Evolutionary conservation across 2,113 vertebrate genomes (phyloP), one percentile per base, ranked within the genome.

Genomic region (Peromyscus leucopus): DNA sequence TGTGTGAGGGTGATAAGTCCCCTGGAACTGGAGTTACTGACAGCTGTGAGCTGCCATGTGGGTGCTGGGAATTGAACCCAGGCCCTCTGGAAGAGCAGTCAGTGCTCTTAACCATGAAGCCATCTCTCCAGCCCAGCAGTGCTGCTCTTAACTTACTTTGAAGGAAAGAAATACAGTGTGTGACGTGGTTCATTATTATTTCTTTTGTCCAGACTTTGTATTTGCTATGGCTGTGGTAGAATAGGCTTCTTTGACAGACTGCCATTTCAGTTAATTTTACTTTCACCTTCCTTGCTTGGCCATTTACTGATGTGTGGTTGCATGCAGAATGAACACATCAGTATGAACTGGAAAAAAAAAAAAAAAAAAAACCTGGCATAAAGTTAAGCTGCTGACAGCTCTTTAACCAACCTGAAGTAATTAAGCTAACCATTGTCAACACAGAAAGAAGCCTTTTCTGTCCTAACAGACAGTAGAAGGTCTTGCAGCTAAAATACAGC

Each of bases 401-500:
- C 82, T 61, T 86, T 63, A 84, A 69, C n/a, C 42, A 86, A 42
- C 79, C 11, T 12, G 71, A 89, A 78, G 39, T 83, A 36, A 51
- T 51, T 11, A 36, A 33, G 3, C 12, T 24, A 84, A 65, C 46
- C 51, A 39, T 8, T 16, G 28, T n/a, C 28, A 11, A 61, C 31
- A 42, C 36, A 61, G 15, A 67, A 96, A 86, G 19, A 42, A 42
- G 42, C 42, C 19, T 67, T 72, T 42, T 65, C 33, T 90, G 55
- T 26, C 39, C 93, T 33, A 55, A 39, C 63, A 71, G 36, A 39
- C 1, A 75, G 15, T 28, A 36, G 31, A 75, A 92, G 9, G 48
- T 83, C 85, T 88, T 78, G 24, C 67, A 86, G 61, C 48, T 93
- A 39, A 96, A 88, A 89, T 69, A 42, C 4, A 89, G 55, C 86